Evolutionary conservation across 2,888 invertebrate species (phyloP), one percentile per base, ranked within the genome.

Genomic region (Dolomedes plantarius): DNA sequence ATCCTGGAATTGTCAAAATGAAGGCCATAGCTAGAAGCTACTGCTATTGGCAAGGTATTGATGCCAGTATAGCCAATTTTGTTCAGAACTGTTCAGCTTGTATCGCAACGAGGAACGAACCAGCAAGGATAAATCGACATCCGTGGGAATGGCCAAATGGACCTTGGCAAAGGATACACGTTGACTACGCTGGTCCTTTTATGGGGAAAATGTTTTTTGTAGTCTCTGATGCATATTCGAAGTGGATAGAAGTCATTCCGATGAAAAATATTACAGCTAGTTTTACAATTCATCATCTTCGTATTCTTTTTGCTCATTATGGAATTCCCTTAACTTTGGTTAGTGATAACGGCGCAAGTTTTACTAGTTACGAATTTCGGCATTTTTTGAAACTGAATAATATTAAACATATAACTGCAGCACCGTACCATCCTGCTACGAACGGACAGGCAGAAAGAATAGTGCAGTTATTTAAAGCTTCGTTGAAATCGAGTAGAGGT

Each of bases 361-460:
- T 74, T 62, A 74, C 73, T 74, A 74, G 73, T 74, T 74, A 74
- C 73, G 64, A 64, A 46, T 71, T 73, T 67, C 32, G 39, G 68
- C 67, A 74, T 32, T 81, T 81, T 68, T 73, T 65, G 50, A 36
- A 74, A 81, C 73, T 29, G 73, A 89, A 89, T 74, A 88, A 89
- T n/a, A 89, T 89, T 32, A 41, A 85, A 67, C 83, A 71, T 27
- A 69, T 72, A 16, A 81, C 73, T 56, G 71, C 87, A 16, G 88
- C 89, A 28, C 89, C 89, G 28, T 88, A 89, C 68, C 86, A 89
- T 65, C 89, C 89, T 62, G 50, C 86, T 5, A 77, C 89, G 9
- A 90, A 89, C 85, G 90, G 90, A 23, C 88, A 88, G 76, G 89
- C 90, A 31, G 89, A 90, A 82, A 78, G 90, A 19, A 73, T 80